Base-by-base conservation (phyloP, 1,140 invertebrate genomes). In the Phthorimaea operculella region DNA sequence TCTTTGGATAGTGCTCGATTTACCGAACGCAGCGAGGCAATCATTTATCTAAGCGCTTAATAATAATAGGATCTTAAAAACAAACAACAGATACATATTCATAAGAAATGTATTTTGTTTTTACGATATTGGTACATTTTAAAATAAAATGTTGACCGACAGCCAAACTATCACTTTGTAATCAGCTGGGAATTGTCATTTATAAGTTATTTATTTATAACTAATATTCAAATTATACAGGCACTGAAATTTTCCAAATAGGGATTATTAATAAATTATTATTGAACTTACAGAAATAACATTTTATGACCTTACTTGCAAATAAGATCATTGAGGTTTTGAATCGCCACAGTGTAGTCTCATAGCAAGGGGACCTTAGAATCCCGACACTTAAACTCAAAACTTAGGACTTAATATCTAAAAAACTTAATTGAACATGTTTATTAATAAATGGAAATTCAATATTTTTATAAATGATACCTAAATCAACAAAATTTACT, bases 21-120 rank as follows among this genome's bases (percentile, higher is more conserved):
- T n/a, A n/a, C n/a, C n/a, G n/a, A n/a, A n/a, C n/a, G n/a, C n/a
- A n/a, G n/a, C n/a, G n/a, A n/a, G n/a, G n/a, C n/a, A n/a, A n/a
- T n/a, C n/a, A n/a, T n/a, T n/a, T n/a, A n/a, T n/a, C n/a, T n/a
- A n/a, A n/a, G n/a, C n/a, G n/a, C n/a, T n/a, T n/a, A n/a, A n/a
- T n/a, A n/a, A n/a, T n/a, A n/a, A n/a, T n/a, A n/a, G n/a, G n/a
- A n/a, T n/a, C n/a, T n/a, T n/a, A n/a, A 9, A 47, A 47, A 47
- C 11, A 47, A 47, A 47, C 54, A 57, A 21, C 14, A 33, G 45
- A 34, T 54, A 47, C 52, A 63, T 60, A 74, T 70, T 71, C 57
- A 70, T 76, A 74, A 28, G 65, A 77, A 79, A 76, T 72, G 68
- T 71, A 71, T 73, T 73, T 66, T 62, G 62, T 64, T 64, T 58